Evolutionary conservation across 2,888 invertebrate genomes (phyloP).

Genomic region (Sphaerophoria taeniata): DNA sequence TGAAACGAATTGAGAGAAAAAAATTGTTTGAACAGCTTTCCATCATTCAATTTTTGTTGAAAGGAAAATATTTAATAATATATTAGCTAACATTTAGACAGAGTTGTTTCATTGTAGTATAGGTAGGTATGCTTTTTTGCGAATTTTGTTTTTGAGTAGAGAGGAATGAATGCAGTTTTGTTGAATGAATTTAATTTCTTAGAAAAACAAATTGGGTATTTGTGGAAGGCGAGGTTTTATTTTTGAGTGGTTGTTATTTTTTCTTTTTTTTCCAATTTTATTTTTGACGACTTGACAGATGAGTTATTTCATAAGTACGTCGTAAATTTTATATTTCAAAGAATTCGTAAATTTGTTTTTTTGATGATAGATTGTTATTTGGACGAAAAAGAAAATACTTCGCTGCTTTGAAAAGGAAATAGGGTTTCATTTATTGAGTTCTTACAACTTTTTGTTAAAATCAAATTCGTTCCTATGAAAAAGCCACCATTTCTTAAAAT

Average conservation of each 20-base stretch:
- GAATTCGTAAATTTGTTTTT: background rate
- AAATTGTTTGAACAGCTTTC: conserved; percentile 19
- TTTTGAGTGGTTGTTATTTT: background rate
- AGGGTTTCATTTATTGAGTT: too few relatives aligned
- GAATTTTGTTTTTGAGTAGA: background rate
- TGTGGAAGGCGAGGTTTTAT: background rate
- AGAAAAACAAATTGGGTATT: conserved; percentile 1
- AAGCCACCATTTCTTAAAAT: too few relatives aligned
- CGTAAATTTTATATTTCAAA: background rate
- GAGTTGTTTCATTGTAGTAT: background rate
- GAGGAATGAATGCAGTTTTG: background rate
- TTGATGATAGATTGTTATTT: background rate
- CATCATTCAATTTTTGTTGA: conserved; percentile 1
- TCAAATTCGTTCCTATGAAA: too few relatives aligned
- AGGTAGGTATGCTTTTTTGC: background rate
- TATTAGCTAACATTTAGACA: background rate
- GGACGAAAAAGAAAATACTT: too few relatives aligned
- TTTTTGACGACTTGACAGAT: background rate
- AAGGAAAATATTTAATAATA: conserved; percentile 4
- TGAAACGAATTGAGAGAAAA: background rate
- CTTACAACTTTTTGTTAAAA: too few relatives aligned
- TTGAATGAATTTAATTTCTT: conserved; percentile 2
- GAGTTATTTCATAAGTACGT: background rate
- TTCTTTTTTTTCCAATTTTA: background rate
- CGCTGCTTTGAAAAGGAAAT: background rate